These are phyloP conservation scores for Plutella xylostella DNA, from an alignment of 2,888 invertebrate genomes.

Conservation along the genomic window DNA sequence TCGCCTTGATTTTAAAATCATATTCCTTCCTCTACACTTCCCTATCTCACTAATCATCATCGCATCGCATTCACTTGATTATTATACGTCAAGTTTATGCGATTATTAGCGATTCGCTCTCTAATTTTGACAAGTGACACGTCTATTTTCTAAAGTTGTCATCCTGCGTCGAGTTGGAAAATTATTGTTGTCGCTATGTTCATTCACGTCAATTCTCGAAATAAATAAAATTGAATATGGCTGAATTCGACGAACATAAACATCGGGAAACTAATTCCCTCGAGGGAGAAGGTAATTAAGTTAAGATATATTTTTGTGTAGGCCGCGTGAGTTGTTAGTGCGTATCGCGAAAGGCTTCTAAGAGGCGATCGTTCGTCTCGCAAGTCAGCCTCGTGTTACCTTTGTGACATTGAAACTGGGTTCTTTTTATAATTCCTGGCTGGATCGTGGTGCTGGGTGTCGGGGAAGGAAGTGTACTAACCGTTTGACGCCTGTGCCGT, in stretches of 20 bases:
- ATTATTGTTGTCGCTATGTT: constrained; percentile 63
- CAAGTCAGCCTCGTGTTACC: constrained; percentile 56
- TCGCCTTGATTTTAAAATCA: too few species aligned
- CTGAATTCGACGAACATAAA: constrained; percentile 64
- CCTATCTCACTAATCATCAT: too few species aligned
- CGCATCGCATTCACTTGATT: too few species aligned
- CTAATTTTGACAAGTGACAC: constrained; percentile 42
- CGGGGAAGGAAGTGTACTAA: constrained; percentile 42
- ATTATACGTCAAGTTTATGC: too few species aligned
- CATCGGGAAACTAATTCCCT: constrained; percentile 59
- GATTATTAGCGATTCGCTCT: background rate
- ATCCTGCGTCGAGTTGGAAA: constrained; percentile 64
- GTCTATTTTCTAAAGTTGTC: constrained; percentile 46
- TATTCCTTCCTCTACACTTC: too few species aligned
- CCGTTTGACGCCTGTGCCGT: constrained; percentile 33
- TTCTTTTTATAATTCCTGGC: constrained; percentile 68
- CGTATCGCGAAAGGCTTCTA: constrained; percentile 37
- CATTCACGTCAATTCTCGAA: constrained; percentile 61
- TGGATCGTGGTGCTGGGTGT: constrained; percentile 58
- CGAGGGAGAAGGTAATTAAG: constrained; percentile 67
- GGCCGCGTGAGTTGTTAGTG: constrained; percentile 44
- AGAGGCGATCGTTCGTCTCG: constrained; percentile 35
- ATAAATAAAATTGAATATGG: constrained; percentile 66
- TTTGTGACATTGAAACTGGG: constrained; percentile 67
- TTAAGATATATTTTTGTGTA: constrained; percentile 52